Base-by-base conservation (phyloP, 2,797 vertebrate species). In the Rhyacichthys aspro region DNA sequence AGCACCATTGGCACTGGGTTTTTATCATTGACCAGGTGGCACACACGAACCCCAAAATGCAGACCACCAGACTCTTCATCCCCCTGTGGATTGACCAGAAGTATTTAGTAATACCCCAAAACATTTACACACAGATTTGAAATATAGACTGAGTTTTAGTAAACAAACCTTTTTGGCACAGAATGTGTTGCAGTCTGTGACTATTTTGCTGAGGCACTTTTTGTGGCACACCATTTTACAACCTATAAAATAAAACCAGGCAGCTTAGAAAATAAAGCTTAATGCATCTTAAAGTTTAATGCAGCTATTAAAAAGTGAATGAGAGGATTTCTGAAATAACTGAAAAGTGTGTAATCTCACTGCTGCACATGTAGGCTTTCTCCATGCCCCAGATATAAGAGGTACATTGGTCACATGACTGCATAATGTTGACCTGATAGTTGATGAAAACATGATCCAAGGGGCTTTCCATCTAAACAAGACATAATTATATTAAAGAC, bases 371-470 rank as follows among this genome's bases (percentile, higher is more conserved):
- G 84, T 93, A 95, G 64, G 96, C 95, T 74, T 96, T 99, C 72
- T 99, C 98, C 98, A 99, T 99, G 53, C 93, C 95, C 97, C 97
- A 99, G 89, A 99, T 98, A 83, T 93, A 97, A 54, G 96, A 98
- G 0, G 69, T 87, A 70, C 98, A 99, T 79, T 97, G 95, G 73
- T 99, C 98, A 60, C 97, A 99, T 0, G 96, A 99, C 81, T 99
- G 98, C 15, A 97, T 90, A 43, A 99, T 98, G 91, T 89, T 97
- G 80, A 99, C 97, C 84, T 98, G 98, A 84, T 98, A 99, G 85
- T 86, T 95, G 59, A 80, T 78, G 44, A 99, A 98, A 43, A 94
- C 87, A 0, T 99, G 98, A 48, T 96, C 96, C 2, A 96, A 89
- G 36, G 93, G 92, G 55, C 94, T 96, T 67, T 96, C 95, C 73